phyloP scores from a whole-genome alignment of 1,140 invertebrate species.

The Drosophila triauraria region DNA sequence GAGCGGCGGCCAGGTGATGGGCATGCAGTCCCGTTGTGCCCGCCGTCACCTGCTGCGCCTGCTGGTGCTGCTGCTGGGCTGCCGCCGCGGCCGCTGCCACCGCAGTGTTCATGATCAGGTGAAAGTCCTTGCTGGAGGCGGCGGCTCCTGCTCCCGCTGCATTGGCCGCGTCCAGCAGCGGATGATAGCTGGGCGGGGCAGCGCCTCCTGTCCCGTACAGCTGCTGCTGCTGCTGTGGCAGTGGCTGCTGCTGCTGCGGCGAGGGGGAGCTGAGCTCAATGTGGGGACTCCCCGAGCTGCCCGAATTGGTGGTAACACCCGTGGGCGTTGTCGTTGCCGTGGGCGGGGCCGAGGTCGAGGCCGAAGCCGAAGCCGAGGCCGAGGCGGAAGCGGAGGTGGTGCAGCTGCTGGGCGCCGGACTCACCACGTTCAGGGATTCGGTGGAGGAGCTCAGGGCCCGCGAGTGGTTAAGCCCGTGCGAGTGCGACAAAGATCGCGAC shows the following conservation, averaged over 20 bases:
- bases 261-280: conserved; percentile 76
- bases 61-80: conserved; percentile 52
- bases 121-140: conserved; percentile 79
- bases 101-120: conserved; percentile 81
- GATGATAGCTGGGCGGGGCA: conserved; percentile 74
- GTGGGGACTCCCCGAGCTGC: conserved; percentile 74
- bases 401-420: conserved; percentile 75
- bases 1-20: conserved; percentile 63
- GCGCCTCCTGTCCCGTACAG: conserved; percentile 4
- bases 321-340: conserved; percentile 66
- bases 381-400: conserved; percentile 53
- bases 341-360: conserved; percentile 49
- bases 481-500: conserved; percentile 25
- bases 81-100: conserved; percentile 77
- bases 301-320: conserved; percentile 54
- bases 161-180: conserved; percentile 76
- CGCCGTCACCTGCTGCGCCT: conserved; percentile 51
- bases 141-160: conserved; percentile 76
- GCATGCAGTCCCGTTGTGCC: conserved; percentile 38
- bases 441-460: conserved; percentile 72
- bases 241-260: conserved; percentile 44
- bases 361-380: conserved; percentile 55
- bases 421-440: conserved; percentile 79
- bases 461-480: conserved; percentile 39
- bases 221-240: conserved; percentile 28